A percentile compares a stretch with the other conserved stretches of the same genome.
phyloP scores from a whole-genome alignment of 2,113 vertebrate genomes.

The Ciconia stormi region DNA sequence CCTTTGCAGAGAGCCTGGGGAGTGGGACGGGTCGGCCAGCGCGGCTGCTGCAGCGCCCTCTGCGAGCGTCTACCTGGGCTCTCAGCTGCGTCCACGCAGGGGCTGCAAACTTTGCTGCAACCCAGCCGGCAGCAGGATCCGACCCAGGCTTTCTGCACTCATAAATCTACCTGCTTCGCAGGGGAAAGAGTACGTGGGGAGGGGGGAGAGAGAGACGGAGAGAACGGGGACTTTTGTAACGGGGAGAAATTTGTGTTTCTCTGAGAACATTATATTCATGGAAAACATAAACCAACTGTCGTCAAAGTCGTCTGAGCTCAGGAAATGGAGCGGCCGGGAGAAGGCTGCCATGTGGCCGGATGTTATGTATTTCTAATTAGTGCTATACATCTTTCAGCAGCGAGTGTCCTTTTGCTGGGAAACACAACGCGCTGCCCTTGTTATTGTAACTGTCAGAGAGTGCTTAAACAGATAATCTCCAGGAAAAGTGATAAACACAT shows the following conservation, averaged over 20 bases:
- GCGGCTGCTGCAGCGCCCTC: not conserved
- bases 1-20: not conserved
- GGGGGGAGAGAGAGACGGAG: not conserved
- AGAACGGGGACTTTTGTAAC: constrained; percentile 28
- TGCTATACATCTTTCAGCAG: constrained; percentile 99
- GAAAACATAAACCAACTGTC: constrained; percentile 94
- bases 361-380: constrained; percentile 99
- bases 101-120: not conserved
- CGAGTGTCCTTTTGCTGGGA: constrained; percentile 93
- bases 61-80: not conserved
- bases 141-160: not conserved
- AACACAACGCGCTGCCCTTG: constrained; percentile 84
- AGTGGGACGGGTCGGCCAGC: not conserved
- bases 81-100: not conserved
- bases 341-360: constrained; percentile 99
- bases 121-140: not conserved
- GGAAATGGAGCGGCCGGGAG: constrained; percentile 96
- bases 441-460: constrained; percentile 89
- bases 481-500: constrained; percentile 86
- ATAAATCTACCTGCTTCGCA: constrained; percentile 51
- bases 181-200: not conserved
- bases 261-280: constrained; percentile 81
- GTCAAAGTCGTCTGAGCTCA: constrained; percentile 96
- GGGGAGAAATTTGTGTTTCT: constrained; percentile 71
- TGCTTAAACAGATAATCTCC: constrained; percentile 87